Conservation (phyloP, 2,797 vertebrate species). For the Fundulus diaphanus region DNA sequence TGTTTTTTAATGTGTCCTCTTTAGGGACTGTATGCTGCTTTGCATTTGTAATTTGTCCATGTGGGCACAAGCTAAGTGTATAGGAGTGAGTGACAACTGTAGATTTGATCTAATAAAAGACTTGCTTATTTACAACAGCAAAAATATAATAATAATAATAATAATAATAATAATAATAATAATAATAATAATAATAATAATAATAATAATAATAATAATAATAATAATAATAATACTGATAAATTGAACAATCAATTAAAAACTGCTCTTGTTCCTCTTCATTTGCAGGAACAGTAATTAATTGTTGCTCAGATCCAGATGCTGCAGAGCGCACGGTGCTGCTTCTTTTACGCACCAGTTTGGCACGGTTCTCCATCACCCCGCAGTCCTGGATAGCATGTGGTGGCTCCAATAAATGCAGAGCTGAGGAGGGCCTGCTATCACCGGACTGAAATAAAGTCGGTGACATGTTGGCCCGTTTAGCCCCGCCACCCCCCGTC, state of each 20-base stretch:
- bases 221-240: too few species aligned
- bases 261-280: neutral
- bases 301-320: constrained; percentile 60
- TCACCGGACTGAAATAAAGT: constrained; percentile 75
- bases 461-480: constrained; percentile 71
- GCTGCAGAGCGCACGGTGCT: constrained; percentile 37
- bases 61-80: neutral
- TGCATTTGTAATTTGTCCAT: neutral
- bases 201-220: fast-evolving
- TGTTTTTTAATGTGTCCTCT: neutral
- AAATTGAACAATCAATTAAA: neutral
- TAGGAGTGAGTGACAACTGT: neutral
- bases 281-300: constrained; percentile 68
- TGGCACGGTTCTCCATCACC: constrained; percentile 43
- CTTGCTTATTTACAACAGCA: neutral
- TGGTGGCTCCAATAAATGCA: constrained; percentile 68
- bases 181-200: too few species aligned
- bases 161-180: fast-evolving
- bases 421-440: constrained; percentile 69
- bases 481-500: constrained; percentile 23
- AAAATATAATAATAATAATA: neutral
- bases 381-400: constrained; percentile 51
- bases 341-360: constrained; percentile 41
- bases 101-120: neutral
- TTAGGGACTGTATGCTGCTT: neutral